phyloP scores from a whole-genome alignment of 2,113 vertebrate genomes.

The Paramisgurnus dabryanus region DNA sequence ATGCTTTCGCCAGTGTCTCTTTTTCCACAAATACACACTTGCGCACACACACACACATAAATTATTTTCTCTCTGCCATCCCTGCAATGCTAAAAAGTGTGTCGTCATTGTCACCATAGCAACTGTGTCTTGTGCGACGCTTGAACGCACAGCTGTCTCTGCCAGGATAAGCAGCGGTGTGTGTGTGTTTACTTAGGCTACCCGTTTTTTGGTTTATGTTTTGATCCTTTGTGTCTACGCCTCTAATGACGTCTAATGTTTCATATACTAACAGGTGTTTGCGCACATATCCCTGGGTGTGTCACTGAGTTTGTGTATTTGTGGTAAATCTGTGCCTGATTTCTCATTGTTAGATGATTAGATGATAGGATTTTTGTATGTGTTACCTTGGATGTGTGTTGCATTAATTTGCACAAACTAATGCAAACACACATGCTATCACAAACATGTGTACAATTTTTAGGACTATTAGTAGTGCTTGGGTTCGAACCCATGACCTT shows the following conservation, averaged over 20 bases:
- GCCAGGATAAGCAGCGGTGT: conserved; percentile 58
- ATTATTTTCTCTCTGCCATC: conserved; percentile 53
- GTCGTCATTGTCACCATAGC: conserved; percentile 69
- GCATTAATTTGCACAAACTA: too few species aligned
- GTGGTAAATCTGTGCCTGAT: neutral
- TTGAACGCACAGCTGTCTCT: conserved; percentile 65
- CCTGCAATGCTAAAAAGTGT: conserved; percentile 69
- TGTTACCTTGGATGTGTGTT: too few species aligned
- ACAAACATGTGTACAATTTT: too few species aligned
- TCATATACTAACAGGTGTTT: conserved; percentile 23
- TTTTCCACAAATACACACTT: conserved; percentile 31
- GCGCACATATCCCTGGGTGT: neutral
- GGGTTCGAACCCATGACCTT: too few species aligned
- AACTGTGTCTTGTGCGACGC: conserved; percentile 70
- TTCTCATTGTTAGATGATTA: conserved; percentile 9
- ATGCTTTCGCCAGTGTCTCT: conserved; percentile 36
- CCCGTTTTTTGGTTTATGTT: neutral
- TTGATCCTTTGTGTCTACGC: conserved; percentile 31
- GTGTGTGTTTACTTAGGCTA: conserved; percentile 25
- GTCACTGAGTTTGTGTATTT: neutral
- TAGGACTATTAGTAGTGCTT: too few species aligned
- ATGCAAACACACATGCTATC: too few species aligned
- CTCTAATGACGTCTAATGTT: neutral
- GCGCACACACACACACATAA: conserved; percentile 26
- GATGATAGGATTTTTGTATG: neutral